A percentile compares a stretch with the other conserved stretches of the same genome.
These are phyloP conservation scores for Erythrolamprus reginae DNA, from an alignment of 2,113 vertebrate genomes.

Conservation along the genomic window DNA sequence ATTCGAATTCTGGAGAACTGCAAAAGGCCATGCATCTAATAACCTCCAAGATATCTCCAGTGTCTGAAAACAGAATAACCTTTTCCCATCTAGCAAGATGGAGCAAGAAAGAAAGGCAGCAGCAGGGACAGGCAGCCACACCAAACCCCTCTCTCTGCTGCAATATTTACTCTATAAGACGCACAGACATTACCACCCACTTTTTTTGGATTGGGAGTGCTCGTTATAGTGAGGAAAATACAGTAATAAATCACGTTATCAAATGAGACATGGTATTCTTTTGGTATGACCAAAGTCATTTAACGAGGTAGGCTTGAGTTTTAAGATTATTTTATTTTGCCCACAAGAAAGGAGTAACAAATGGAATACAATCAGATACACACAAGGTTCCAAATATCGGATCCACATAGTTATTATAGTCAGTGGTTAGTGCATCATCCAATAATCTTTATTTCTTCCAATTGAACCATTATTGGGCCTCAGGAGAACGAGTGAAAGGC, in stretches of 20 bases:
- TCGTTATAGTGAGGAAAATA: no score
- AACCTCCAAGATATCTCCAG: background rate
- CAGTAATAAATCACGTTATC: background rate
- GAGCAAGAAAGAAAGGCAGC: background rate
- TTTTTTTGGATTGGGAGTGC: no score
- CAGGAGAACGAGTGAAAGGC: background rate
- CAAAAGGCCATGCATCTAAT: background rate
- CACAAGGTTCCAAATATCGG: background rate
- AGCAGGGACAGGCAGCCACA: no score
- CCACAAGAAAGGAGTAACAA: background rate
- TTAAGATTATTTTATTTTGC: background rate
- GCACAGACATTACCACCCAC: no score
- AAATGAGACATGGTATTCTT: background rate
- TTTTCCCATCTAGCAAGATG: background rate
- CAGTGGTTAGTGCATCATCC: background rate
- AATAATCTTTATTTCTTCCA: background rate
- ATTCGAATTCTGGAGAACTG: background rate
- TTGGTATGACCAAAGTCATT: background rate
- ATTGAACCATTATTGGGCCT: background rate
- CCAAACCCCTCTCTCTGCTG: no score
- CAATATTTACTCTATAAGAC: no score
- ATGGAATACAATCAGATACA: background rate
- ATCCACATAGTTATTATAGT: background rate
- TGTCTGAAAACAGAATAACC: background rate
- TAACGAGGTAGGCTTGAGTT: background rate